These are phyloP conservation scores for Carterocephalus palaemon DNA, from an alignment of 2,888 invertebrate genomes.

Conservation along the genomic window DNA sequence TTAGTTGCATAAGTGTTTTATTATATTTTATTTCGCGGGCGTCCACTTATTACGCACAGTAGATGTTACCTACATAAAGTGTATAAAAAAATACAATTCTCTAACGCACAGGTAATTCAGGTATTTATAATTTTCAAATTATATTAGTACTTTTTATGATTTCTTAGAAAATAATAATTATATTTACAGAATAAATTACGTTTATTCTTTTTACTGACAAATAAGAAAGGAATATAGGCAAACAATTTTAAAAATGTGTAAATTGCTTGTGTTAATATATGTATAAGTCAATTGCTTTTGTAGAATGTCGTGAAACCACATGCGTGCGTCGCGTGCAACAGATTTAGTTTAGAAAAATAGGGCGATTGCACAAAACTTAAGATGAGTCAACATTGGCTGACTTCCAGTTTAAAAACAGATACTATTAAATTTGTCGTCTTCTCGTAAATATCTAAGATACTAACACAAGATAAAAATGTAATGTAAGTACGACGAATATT, in stretches of 20 bases:
- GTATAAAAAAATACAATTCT: too few relatives aligned
- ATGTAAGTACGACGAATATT: background rate
- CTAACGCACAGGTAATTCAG: too few relatives aligned
- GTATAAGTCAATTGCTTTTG: background rate
- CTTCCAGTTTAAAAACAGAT: conserved; percentile 65
- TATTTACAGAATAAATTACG: too few relatives aligned
- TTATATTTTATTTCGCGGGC: too few relatives aligned
- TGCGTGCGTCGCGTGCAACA: conserved; percentile 64
- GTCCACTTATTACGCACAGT: too few relatives aligned
- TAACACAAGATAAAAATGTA: conserved; percentile 36
- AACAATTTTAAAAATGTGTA: background rate
- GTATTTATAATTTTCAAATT: too few relatives aligned
- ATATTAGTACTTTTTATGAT: too few relatives aligned
- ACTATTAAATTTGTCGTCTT: conserved; percentile 62
- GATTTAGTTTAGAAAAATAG: conserved; percentile 74
- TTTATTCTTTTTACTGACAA: too few relatives aligned
- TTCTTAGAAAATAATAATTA: too few relatives aligned
- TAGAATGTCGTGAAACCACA: conserved; percentile 1
- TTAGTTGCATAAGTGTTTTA: too few relatives aligned
- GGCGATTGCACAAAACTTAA: conserved; percentile 76
- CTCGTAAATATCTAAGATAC: conserved; percentile 35
- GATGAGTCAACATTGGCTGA: conserved; percentile 66
- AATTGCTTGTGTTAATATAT: background rate
- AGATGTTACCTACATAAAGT: too few relatives aligned
- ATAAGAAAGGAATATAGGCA: too few relatives aligned